phyloP scores from a whole-genome alignment of 2,113 vertebrate genomes.

The Neodon shergylaensis region DNA sequence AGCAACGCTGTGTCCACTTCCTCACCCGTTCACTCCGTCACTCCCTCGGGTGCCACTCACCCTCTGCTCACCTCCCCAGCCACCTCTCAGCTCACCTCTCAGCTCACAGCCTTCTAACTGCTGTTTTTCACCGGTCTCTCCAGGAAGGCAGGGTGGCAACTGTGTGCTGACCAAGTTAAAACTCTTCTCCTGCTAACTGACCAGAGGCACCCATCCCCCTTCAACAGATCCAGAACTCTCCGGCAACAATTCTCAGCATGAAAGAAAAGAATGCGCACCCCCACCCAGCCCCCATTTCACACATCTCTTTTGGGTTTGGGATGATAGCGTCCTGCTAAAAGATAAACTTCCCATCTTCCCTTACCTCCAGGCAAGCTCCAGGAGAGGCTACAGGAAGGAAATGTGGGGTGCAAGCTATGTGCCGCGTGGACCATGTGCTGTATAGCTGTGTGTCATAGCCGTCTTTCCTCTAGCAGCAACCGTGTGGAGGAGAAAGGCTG shows the following conservation, averaged over 20 bases:
- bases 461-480: neutral
- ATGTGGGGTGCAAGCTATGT: neutral
- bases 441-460: too few relatives aligned
- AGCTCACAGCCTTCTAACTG: neutral
- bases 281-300: neutral
- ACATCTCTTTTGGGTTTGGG: neutral
- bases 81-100: neutral
- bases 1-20: neutral
- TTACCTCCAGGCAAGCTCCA: neutral
- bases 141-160: neutral
- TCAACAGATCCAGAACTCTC: neutral
- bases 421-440: neutral
- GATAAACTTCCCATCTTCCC: neutral
- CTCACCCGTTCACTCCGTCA: neutral
- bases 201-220: neutral
- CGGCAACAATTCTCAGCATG: neutral
- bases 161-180: neutral
- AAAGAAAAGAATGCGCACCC: neutral
- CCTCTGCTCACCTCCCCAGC: neutral
- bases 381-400: neutral
- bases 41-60: neutral
- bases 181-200: neutral
- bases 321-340: neutral
- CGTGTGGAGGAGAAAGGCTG: neutral
- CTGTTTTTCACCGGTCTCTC: neutral